phyloP scores from a whole-genome alignment of 2,888 invertebrate species.

The Masnerella sp. region DNA sequence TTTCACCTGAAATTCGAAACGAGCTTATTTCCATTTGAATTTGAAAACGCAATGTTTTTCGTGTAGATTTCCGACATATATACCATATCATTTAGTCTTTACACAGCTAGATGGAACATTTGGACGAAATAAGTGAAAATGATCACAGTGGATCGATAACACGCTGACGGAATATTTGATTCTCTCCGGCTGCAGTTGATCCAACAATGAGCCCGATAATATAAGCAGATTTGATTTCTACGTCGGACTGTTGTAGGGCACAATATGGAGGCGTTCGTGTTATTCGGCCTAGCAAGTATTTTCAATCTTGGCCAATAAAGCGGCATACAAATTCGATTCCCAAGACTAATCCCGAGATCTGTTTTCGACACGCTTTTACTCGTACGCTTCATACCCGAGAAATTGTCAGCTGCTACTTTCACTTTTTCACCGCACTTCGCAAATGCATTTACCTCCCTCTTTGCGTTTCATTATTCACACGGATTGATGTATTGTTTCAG shows the following conservation, averaged over 20 bases:
- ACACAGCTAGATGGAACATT: too few species aligned
- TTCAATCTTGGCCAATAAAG: slow-evolving; percentile 16
- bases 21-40: too few species aligned
- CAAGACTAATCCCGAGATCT: slow-evolving; percentile 20
- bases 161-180: slow-evolving; percentile 35
- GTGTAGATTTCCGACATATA: too few species aligned
- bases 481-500: too few species aligned
- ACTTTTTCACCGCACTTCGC: too few species aligned
- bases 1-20: too few species aligned
- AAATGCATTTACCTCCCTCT: too few species aligned
- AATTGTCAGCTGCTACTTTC: slow-evolving; percentile 7
- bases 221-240: slow-evolving; percentile 63
- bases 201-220: slow-evolving; percentile 63
- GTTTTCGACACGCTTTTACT: slow-evolving; percentile 24
- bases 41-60: too few species aligned
- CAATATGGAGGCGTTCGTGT: slow-evolving; percentile 53
- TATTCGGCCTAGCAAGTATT: slow-evolving; percentile 60
- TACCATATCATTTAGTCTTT: too few species aligned
- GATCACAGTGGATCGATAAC: slow-evolving; percentile 23
- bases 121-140: slow-evolving; percentile 38
- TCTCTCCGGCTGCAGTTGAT: slow-evolving; percentile 60
- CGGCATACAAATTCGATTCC: slow-evolving; percentile 29
- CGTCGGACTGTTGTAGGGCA: slow-evolving; percentile 17
- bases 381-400: slow-evolving; percentile 1
- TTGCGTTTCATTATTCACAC: too few species aligned